Percentiles rank a stretch among this genome's conserved stretches.
These are phyloP conservation scores for Molothrus aeneus DNA, from an alignment of 2,797 vertebrate species.

Conservation along the genomic window DNA sequence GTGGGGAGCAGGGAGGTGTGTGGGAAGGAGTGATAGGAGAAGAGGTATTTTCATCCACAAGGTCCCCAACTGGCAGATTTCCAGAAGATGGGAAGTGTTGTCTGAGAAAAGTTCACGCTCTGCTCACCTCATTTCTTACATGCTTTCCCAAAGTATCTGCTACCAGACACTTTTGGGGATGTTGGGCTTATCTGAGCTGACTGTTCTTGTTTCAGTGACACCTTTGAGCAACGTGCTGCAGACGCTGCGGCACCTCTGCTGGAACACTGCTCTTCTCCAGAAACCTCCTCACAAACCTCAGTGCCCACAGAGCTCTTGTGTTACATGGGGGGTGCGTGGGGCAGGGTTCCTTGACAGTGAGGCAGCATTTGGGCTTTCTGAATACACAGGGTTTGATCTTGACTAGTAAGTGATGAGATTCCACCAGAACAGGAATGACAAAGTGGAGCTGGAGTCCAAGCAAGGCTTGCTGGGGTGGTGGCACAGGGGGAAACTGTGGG, in stretches of 20 bases:
- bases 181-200: not conserved
- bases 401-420: not conserved
- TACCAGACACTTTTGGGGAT: not conserved
- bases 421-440: not conserved
- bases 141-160: constrained; percentile 30
- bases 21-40: not conserved
- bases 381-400: not conserved
- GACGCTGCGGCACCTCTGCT: accelerated
- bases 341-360: accelerated
- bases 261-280: not conserved
- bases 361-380: not conserved
- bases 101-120: not conserved
- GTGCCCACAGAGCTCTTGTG: not conserved
- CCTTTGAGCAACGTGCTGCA: not conserved
- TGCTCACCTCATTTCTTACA: constrained; percentile 21
- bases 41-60: not conserved
- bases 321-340: accelerated
- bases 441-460: not conserved
- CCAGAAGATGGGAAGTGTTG: constrained; percentile 29
- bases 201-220: not conserved
- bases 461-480: not conserved
- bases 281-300: not conserved
- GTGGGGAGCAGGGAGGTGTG: not conserved
- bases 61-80: not conserved
- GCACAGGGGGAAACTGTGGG: not conserved